These are phyloP conservation scores for Lasioglossum morio DNA, from an alignment of 2,888 invertebrate genomes.

Conservation along the genomic window DNA sequence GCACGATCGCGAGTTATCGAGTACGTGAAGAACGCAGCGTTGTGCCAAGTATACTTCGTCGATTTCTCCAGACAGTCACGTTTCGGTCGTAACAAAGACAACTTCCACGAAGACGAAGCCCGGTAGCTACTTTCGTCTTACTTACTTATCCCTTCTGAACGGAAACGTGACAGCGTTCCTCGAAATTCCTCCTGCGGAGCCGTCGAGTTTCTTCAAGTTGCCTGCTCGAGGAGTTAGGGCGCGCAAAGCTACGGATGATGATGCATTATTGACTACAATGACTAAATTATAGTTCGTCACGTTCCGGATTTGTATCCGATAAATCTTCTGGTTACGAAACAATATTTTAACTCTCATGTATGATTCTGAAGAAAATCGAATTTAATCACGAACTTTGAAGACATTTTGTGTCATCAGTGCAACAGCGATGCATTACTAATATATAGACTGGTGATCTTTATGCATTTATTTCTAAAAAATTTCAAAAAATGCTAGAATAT, in stretches of 20 bases:
- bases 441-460: no score
- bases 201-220: slow-evolving; percentile 1
- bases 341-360: neutral
- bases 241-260: neutral
- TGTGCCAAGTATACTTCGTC: neutral
- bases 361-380: neutral
- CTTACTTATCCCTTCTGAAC: slow-evolving; percentile 4
- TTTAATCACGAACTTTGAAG: no score
- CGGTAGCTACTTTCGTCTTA: neutral
- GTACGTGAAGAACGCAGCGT: neutral
- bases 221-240: neutral
- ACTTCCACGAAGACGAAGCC: neutral
- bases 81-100: slow-evolving; percentile 29
- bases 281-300: neutral
- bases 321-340: neutral
- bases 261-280: neutral
- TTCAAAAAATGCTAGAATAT: no score
- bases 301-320: neutral
- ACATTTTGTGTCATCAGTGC: no score
- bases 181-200: neutral
- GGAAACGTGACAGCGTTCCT: slow-evolving; percentile 21
- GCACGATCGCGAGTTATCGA: neutral
- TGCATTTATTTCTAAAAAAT: no score
- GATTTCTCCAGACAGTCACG: slow-evolving; percentile 28
- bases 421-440: no score